phyloP scores from a whole-genome alignment of 2,113 vertebrate genomes.

The Eurystomus gularis region DNA sequence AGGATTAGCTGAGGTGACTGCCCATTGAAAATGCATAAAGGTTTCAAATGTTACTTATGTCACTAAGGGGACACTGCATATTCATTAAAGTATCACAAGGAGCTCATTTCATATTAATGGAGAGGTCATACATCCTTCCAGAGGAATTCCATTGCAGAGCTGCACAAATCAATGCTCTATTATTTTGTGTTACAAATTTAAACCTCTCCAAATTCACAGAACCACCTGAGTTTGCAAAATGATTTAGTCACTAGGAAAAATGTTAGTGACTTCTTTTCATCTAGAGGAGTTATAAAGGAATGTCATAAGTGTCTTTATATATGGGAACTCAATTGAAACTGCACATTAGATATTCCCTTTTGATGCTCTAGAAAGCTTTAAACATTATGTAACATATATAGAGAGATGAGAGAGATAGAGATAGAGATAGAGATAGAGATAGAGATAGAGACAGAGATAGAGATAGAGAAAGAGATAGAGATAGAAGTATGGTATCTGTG shows the following conservation, averaged over 20 bases:
- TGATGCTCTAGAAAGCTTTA: not conserved
- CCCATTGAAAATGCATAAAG: slow-evolving; percentile 66
- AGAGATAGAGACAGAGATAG: not conserved
- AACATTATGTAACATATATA: not conserved
- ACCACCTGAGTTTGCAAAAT: slow-evolving; percentile 10
- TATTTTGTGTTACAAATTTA: slow-evolving; percentile 37
- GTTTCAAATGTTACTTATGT: slow-evolving; percentile 65
- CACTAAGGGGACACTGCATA: slow-evolving; percentile 63
- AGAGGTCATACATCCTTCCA: slow-evolving; percentile 60
- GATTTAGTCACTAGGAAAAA: not conserved
- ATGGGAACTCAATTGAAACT: not conserved
- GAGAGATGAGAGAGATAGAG: no score
- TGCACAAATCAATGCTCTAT: slow-evolving; percentile 32
- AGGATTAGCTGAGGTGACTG: slow-evolving; percentile 57
- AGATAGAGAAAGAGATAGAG: not conserved
- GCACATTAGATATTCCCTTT: not conserved
- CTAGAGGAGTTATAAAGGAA: not conserved
- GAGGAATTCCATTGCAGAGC: slow-evolving; percentile 53
- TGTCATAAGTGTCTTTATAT: not conserved
- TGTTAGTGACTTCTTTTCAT: not conserved
- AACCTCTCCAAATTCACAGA: slow-evolving; percentile 11
- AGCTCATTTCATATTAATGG: slow-evolving; percentile 67
- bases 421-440: no score
- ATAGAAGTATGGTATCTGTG: not conserved
- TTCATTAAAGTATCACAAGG: slow-evolving; percentile 70